Percentiles rank a stretch among this genome's conserved stretches.
Evolutionary conservation across 2,797 vertebrate genomes (phyloP).

Genomic region (Arremon aurantiirostris): DNA sequence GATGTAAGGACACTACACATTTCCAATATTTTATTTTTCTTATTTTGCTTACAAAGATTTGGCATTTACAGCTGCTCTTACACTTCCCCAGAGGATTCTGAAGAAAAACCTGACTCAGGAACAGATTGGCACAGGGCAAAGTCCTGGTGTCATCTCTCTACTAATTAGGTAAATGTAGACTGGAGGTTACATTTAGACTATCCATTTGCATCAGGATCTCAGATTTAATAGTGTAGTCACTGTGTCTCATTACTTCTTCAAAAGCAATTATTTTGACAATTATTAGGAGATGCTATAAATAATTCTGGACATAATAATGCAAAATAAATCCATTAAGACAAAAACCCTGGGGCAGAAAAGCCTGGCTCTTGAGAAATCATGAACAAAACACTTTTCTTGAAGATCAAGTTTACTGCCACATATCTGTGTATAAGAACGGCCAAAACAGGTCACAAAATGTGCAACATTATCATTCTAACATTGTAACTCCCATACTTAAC

Average conservation of each 20-base stretch:
- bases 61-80: neutral
- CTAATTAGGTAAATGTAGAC: neutral
- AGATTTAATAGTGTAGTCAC: neutral
- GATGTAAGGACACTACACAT: neutral
- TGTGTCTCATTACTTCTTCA: neutral
- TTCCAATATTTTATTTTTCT: neutral
- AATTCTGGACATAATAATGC: neutral
- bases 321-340: slow-evolving; percentile 9
- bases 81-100: neutral
- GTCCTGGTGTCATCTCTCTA: neutral
- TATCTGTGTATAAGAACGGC: fast-evolving
- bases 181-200: neutral
- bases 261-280: slow-evolving; percentile 29
- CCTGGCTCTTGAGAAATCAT: fast-evolving
- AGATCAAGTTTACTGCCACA: neutral
- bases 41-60: neutral
- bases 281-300: neutral
- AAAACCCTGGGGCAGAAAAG: neutral
- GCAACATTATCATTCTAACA: neutral
- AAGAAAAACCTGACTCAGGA: neutral
- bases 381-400: neutral
- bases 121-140: neutral
- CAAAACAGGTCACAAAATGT: neutral
- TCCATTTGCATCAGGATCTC: neutral
- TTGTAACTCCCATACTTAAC: neutral